Conservation (phyloP, 2,888 invertebrate species). For the Ennomos fuscantarius region DNA sequence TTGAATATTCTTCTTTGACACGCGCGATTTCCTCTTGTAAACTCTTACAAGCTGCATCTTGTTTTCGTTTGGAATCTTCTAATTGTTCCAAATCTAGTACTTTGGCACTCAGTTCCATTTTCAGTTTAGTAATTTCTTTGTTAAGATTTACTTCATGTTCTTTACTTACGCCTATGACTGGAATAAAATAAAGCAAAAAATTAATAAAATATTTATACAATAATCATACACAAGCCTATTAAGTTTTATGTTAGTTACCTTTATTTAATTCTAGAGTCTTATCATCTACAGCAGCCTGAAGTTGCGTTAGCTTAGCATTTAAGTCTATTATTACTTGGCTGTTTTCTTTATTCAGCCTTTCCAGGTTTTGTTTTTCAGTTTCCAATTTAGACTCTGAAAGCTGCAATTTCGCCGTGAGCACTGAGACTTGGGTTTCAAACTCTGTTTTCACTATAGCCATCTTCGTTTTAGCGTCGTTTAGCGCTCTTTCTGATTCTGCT, state of each 20-base stretch:
- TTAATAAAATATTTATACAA: neutral
- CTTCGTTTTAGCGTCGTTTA: conserved; percentile 86
- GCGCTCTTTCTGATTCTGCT: conserved; percentile 80
- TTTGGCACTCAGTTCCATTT: conserved; percentile 84
- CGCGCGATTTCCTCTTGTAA: conserved; percentile 71
- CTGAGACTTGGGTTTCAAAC: conserved; percentile 85
- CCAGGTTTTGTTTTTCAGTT: conserved; percentile 76
- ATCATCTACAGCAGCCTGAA: conserved; percentile 80
- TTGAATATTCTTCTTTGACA: conserved; percentile 68
- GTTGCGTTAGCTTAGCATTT: conserved; percentile 73
- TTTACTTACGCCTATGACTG: conserved; percentile 75
- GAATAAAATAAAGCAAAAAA: conserved; percentile 40
- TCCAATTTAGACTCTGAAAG: conserved; percentile 80
- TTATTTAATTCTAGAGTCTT: conserved; percentile 81
- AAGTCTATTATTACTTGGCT: conserved; percentile 78
- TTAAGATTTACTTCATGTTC: conserved; percentile 80
- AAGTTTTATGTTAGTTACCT: conserved; percentile 56
- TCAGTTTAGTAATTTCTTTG: conserved; percentile 81
- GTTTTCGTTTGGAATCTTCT: conserved; percentile 72
- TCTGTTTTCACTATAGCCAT: conserved; percentile 87
- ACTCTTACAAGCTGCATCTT: conserved; percentile 64
- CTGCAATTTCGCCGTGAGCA: conserved; percentile 80
- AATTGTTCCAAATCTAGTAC: conserved; percentile 81
- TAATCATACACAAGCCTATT: neutral
- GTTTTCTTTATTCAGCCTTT: conserved; percentile 77